phyloP scores from a whole-genome alignment of 2,113 vertebrate species.

The Alouatta palliata region DNA sequence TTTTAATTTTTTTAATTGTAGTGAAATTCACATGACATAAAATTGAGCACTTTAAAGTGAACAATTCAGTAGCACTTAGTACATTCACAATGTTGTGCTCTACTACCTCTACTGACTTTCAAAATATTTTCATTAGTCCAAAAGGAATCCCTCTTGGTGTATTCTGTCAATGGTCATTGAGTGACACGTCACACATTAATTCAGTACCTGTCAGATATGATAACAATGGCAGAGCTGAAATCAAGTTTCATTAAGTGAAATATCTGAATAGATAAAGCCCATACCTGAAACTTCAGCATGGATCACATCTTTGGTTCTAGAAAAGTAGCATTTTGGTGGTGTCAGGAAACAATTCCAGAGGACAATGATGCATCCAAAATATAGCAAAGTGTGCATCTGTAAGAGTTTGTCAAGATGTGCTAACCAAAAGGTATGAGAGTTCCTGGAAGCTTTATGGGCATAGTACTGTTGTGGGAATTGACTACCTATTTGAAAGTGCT shows the following conservation, averaged over 20 bases:
- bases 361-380: neutral
- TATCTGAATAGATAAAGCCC: neutral
- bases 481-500: neutral
- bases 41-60: neutral
- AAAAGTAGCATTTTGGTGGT: slow-evolving; percentile 23
- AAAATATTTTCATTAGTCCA: neutral
- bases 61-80: neutral
- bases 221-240: neutral
- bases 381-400: neutral
- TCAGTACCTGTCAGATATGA: slow-evolving; percentile 29
- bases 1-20: neutral
- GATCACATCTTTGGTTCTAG: neutral
- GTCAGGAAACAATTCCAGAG: slow-evolving; percentile 18
- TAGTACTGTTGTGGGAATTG: neutral
- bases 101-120: neutral
- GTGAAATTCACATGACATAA: neutral
- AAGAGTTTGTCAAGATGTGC: neutral
- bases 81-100: neutral
- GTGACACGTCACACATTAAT: neutral
- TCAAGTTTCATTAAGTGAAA: neutral
- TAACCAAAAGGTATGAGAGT: neutral
- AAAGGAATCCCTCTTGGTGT: neutral
- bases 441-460: neutral
- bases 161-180: neutral
- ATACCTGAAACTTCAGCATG: slow-evolving; percentile 1